Base-by-base conservation (phyloP, 2,113 vertebrate genomes). In the Lepisosteus oculatus region DNA sequence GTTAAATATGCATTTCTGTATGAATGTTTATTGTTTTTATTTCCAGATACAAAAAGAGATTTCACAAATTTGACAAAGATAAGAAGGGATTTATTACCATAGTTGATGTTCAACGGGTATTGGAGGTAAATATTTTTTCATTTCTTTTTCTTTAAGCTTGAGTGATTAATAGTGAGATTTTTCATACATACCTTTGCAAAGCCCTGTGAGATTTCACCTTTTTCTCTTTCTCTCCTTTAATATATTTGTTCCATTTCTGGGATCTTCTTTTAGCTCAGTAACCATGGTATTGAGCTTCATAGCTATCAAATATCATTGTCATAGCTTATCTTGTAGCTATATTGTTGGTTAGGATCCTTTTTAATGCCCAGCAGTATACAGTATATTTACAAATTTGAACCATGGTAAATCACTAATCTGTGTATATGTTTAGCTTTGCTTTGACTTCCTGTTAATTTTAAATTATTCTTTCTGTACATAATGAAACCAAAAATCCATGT, bases 51-150 rank as follows among this genome's bases (percentile, higher is more conserved):
- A 95, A 95, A 85, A 98, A 97, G 79, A 91, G 97, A 6, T 99
- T 99, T 90, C 91, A 90, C 72, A 98, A 94, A 86, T 99, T 99
- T 68, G 97, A 99, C 88, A 95, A 94, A 79, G 95, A 98, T 55
- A 89, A 90, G 69, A 98, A 97, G 86, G 97, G 97, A 9, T 99
- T 99, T 85, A 98, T 99, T 73, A 98, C 97, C 55, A 96, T 91
- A 3, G 83, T 98, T 64, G 97, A 99, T 65, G 95, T 99, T 62
- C 95, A 98, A 83, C 89, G 90, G 3, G 97, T 97, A 55, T 78
- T 99, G 70, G 90, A 96, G 80, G 96, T 97, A 87, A 89, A 63
- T 51, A 43, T 70, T 59, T 43, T 29, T 51, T 12, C 3, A 11
- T 71, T 12, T n/a, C 6, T n/a, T 72, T 69, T 73, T 64, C 77